Conservation (phyloP, 2,888 invertebrate species). For the Lasioglossum malachurum region DNA sequence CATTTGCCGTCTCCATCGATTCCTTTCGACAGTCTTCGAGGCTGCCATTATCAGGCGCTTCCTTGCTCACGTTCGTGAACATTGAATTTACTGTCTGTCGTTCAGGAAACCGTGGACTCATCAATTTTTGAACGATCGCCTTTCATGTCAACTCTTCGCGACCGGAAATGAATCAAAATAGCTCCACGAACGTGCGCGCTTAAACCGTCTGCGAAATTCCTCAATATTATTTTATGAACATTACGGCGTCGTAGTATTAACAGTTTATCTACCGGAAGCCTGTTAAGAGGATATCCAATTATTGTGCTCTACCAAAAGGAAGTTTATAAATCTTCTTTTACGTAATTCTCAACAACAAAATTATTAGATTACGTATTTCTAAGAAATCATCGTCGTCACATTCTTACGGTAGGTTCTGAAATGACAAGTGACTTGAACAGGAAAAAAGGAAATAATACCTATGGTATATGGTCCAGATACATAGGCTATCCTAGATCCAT, state of each 20-base stretch:
- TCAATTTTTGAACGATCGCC: constrained; percentile 65
- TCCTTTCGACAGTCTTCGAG: constrained; percentile 43
- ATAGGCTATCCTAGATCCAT: not conserved
- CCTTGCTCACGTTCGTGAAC: constrained; percentile 51
- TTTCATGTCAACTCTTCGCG: constrained; percentile 38
- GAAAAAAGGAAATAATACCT: not conserved
- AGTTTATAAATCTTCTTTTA: not conserved
- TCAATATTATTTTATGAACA: not conserved
- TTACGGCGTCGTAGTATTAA: not conserved
- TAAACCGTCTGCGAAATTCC: not conserved
- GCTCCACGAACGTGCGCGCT: not conserved
- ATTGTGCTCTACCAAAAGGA: not conserved
- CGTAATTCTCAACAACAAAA: not conserved
- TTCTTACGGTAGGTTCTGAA: no score
- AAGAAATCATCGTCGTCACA: not conserved
- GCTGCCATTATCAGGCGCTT: constrained; percentile 55
- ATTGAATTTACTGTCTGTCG: constrained; percentile 65
- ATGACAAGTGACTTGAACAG: not conserved
- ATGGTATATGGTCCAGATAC: not conserved
- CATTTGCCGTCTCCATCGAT: constrained; percentile 47
- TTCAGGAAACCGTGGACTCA: constrained; percentile 55
- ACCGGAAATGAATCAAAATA: constrained; percentile 26
- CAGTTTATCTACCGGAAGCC: not conserved
- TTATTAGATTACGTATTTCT: not conserved
- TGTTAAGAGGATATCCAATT: not conserved